Percentiles rank a stretch among this genome's conserved stretches.
phyloP scores from a whole-genome alignment of 1,140 invertebrate genomes.

The Neotoxoptera formosana region DNA sequence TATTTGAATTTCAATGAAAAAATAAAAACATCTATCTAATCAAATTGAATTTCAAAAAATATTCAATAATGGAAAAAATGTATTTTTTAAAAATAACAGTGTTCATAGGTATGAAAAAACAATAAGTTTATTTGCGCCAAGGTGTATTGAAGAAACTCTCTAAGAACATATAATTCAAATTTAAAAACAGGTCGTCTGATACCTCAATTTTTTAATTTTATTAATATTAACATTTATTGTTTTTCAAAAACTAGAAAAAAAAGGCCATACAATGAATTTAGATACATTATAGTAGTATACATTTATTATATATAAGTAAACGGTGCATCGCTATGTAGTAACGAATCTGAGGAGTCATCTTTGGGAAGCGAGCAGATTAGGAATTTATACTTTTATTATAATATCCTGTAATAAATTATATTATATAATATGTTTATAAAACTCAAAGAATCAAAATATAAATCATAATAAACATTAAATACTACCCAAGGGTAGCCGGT shows the following conservation, averaged over 20 bases:
- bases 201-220: background rate
- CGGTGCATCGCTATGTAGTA: no score
- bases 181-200: background rate
- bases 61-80: background rate
- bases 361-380: background rate
- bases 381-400: background rate
- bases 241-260: background rate
- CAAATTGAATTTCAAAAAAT: no score
- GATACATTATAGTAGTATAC: no score
- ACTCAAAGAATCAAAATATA: background rate
- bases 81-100: background rate
- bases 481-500: background rate
- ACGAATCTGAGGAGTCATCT: no score
- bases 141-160: background rate
- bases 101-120: background rate
- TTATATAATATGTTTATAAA: background rate
- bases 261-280: no score
- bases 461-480: background rate
- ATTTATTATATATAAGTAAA: no score
- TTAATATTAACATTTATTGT: background rate
- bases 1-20: background rate
- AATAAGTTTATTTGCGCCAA: background rate
- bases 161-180: background rate
- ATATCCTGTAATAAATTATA: background rate
- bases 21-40: no score